Evolutionary conservation across 2,888 invertebrate species (phyloP).

Genomic region (Encarsia formosa): DNA sequence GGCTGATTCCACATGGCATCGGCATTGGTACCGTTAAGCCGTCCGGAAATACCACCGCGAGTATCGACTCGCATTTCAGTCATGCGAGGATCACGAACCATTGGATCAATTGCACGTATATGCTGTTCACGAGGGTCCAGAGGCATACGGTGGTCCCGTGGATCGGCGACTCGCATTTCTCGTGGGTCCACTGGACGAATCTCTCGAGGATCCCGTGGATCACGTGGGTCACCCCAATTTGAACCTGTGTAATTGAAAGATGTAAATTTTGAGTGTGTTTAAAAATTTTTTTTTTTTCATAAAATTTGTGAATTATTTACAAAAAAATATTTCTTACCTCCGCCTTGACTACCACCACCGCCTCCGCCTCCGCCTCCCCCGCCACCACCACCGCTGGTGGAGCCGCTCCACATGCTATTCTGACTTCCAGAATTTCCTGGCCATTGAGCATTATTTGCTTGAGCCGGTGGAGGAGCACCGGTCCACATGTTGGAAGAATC

Average conservation of each 20-base stretch:
- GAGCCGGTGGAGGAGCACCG: constrained; percentile 63
- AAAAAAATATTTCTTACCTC: not conserved
- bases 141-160: constrained; percentile 50
- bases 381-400: not conserved
- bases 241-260: constrained; percentile 31
- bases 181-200: constrained; percentile 54
- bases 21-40: constrained; percentile 69
- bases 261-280: not conserved
- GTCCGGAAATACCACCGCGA: constrained; percentile 77
- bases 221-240: constrained; percentile 57
- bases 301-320: not conserved
- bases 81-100: constrained; percentile 57
- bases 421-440: constrained; percentile 57
- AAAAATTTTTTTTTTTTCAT: not conserved
- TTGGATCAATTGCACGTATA: constrained; percentile 53
- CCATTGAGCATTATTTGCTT: constrained; percentile 65
- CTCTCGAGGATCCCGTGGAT: constrained; percentile 59
- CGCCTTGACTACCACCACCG: not conserved
- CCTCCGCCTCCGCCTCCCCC: not conserved
- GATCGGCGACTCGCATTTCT: constrained; percentile 54
- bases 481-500: constrained; percentile 87
- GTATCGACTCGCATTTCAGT: constrained; percentile 68
- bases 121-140: constrained; percentile 49
- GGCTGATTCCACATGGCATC: constrained; percentile 75
- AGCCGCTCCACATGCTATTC: constrained; percentile 53